phyloP scores from a whole-genome alignment of 2,113 vertebrate species.

The Entelurus aequoreus region DNA sequence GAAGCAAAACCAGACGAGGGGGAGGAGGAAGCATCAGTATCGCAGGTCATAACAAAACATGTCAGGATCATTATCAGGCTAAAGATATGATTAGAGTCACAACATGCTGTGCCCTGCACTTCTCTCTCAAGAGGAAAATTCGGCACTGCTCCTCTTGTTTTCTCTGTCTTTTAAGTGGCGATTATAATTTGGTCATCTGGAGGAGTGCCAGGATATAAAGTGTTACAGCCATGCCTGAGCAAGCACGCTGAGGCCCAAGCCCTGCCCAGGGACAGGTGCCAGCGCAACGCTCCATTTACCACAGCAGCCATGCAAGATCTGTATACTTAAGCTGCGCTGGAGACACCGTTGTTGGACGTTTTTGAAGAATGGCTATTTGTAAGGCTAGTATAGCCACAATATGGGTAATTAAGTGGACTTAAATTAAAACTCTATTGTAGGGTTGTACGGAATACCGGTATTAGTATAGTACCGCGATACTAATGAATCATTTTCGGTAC shows the following conservation, averaged over 20 bases:
- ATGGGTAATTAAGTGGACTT: slow-evolving; percentile 25
- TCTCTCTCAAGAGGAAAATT: slow-evolving; percentile 41
- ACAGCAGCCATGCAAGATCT: slow-evolving; percentile 40
- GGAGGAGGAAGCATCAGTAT: slow-evolving; percentile 70
- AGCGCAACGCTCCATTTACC: slow-evolving; percentile 53
- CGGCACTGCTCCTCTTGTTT: slow-evolving; percentile 33
- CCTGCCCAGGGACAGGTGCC: slow-evolving; percentile 47
- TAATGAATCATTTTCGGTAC: no score
- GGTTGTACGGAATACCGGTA: no score
- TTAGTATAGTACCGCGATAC: no score
- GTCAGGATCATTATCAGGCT: slow-evolving; percentile 78
- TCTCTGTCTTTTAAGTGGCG: slow-evolving; percentile 47
- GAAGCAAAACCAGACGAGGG: slow-evolving; percentile 58
- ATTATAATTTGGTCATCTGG: slow-evolving; percentile 56
- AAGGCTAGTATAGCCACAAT: slow-evolving; percentile 22
- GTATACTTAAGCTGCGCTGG: slow-evolving; percentile 25
- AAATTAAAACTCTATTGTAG: not conserved
- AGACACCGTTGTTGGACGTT: slow-evolving; percentile 8
- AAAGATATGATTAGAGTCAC: slow-evolving; percentile 60
- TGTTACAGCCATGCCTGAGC: slow-evolving; percentile 47
- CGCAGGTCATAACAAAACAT: slow-evolving; percentile 72
- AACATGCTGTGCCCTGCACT: slow-evolving; percentile 26
- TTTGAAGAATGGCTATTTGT: slow-evolving; percentile 26
- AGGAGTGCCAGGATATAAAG: slow-evolving; percentile 54
- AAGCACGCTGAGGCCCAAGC: slow-evolving; percentile 28